Evolutionary conservation across 2,797 vertebrate species (phyloP), one percentile per base, ranked within the genome.

Genomic region (Coracias cyanogaster): DNA sequence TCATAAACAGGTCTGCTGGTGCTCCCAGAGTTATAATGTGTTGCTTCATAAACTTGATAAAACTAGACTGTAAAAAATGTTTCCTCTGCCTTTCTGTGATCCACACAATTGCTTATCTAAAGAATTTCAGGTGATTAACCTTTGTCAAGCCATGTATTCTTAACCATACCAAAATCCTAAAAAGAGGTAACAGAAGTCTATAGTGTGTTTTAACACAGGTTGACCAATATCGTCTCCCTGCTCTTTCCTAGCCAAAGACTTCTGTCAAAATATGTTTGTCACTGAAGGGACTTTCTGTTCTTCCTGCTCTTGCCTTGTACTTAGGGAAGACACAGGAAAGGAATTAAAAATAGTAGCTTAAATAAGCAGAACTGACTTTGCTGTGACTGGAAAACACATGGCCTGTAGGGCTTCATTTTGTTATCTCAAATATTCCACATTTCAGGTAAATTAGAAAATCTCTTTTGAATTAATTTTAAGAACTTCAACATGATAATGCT

Each of bases 401-500:
- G 94, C 90, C 94, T 93, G 71, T 39, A 85, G 52, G 78, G 74
- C 92, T 93, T 94, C 65, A 51, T 91, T 93, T 84, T 82, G 83
- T 94, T 95, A 96, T 97, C 94, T 96, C 84, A 82, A 96, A 91
- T 95, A 96, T 80, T 93, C 64, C 93, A 95, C 67, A 93, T 95
- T 96, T 92, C 74, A 92, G 86, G 86, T 94, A 95, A 96, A 95
- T 96, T 87, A 95, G 90, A 95, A 96, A 96, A 91, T 93, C 74
- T 97, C 74, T 73, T 92, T 72, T 67, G 78, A 96, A 94, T 92
- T 96, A 89, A 95, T 96, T 95, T 93, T 91, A 37, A 37, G 12
- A 92, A 94, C 39, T 91, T 94, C 67, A 82, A 92, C 64, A 80
- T 12, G 82, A 80, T 43, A 71, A 37, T 91, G 88, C 25, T 93